phyloP scores from a whole-genome alignment of 1,140 invertebrate species.

The Drosophila willistoni region DNA sequence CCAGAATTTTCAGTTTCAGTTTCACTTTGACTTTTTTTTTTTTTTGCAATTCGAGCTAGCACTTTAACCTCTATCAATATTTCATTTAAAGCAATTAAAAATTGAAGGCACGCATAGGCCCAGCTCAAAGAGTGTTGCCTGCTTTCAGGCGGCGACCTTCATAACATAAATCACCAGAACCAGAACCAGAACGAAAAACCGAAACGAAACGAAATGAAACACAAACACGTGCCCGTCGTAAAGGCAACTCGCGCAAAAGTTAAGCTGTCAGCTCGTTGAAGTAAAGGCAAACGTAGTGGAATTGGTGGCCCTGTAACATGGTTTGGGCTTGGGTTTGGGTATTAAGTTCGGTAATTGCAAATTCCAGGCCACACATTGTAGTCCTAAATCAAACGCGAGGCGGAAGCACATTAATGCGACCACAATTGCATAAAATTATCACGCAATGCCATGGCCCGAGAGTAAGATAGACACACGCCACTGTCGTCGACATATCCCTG shows the following conservation, averaged over 20 bases:
- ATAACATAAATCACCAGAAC: slow-evolving; percentile 70
- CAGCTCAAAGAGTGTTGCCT: slow-evolving; percentile 34
- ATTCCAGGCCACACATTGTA: slow-evolving; percentile 69
- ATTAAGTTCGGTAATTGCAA: slow-evolving; percentile 60
- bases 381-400: slow-evolving; percentile 71
- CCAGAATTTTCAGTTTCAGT: too few species aligned
- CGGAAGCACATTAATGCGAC: slow-evolving; percentile 71
- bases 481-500: neutral
- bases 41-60: slow-evolving; percentile 28
- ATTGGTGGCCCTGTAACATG: neutral
- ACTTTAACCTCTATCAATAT: slow-evolving; percentile 73
- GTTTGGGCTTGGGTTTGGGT: neutral
- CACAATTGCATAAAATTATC: slow-evolving; percentile 74
- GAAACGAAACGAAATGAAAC: slow-evolving; percentile 12
- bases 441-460: slow-evolving; percentile 42
- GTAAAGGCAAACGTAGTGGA: neutral
- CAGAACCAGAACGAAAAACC: slow-evolving; percentile 22
- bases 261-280: slow-evolving; percentile 62
- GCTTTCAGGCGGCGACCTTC: slow-evolving; percentile 25
- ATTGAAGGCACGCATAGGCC: slow-evolving; percentile 66
- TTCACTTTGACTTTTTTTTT: too few species aligned
- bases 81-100: slow-evolving; percentile 75
- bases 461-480: neutral
- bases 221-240: slow-evolving; percentile 62
- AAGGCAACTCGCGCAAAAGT: slow-evolving; percentile 51